Base-by-base conservation (phyloP, 2,113 vertebrate genomes). In the Epinephelus lanceolatus region DNA sequence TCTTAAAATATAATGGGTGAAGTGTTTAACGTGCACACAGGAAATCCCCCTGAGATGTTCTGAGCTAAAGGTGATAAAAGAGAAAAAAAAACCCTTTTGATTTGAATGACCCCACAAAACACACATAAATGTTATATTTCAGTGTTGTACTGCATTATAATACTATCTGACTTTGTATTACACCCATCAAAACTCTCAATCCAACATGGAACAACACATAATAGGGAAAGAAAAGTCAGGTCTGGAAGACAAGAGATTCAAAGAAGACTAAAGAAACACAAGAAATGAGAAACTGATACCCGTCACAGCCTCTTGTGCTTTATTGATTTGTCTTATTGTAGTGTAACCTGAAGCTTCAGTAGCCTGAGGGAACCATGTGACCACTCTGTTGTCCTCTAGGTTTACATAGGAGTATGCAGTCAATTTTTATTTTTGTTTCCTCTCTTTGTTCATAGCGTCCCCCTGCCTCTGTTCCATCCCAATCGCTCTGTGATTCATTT, bases 271-370 rank as follows among this genome's bases (percentile, higher is more conserved):
- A 40, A 51, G n/a, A 61, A 33, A 45, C 11, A 12, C 2, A 49
- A 15, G 2, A 60, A 47, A 21, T 42, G n/a, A 19, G 30, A 45
- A 53, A 13, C 33, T 65, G 42, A 30, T 12, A 21, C 13, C 47
- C 47, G 53, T 52, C 40, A 42, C 3, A 3, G 12, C 30, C 15
- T n/a, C 10, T 42, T 19, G 15, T 27, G 40, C 60, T 60, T 61
- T 63, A 83, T 63, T 85, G 67, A 79, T 83, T 75, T 33, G 65
- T 13, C 30, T 76, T 12, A 33, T 57, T 63, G 51, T 59, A 56
- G 67, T 49, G 62, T 27, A 76, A 88, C 51, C 56, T 80, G 33
- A 86, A 25, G 57, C 76, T 53, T 21, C 18, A 23, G 37, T 47
- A 71, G 75, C 71, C 53, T 30, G 66, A 68, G 57, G 70, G 61